Base-by-base conservation (phyloP, 1,140 invertebrate species). In the Magallana ariakensis region DNA sequence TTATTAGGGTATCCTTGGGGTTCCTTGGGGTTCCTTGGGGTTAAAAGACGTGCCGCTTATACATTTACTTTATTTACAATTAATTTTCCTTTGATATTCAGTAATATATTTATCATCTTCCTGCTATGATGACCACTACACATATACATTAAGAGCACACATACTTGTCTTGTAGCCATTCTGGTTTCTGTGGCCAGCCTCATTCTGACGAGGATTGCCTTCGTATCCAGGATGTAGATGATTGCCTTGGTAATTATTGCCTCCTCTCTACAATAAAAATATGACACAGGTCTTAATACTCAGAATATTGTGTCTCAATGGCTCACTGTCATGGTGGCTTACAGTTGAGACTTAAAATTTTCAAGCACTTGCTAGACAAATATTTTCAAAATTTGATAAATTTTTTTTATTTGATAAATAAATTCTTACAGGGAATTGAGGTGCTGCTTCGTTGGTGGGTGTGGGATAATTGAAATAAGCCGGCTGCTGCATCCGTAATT, bases 401-500 rank as follows among this genome's bases (percentile, higher is more conserved):
- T 46, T 46, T 46, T n/a, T 46, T 46, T 46, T 5, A 46, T 46
- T 46, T 46, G 33, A 46, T 46, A 60, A n/a, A 16, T 60, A 60
- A n/a, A 75, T 13, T 75, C 22, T 33, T 75, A 75, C 66, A 5
- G 19, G 66, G 15, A 75, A 75, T 26, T 75, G 66, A 11, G 66
- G 66, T 75, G 66, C 22, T 26, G 19, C 33, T 26, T 75, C 70
- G 82, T 26, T 26, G 83, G 82, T 80, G 58, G 92, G 92, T 56
- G 92, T 90, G 1, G 93, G 93, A 80, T 92, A 93, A 85, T 92
- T 89, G 87, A 93, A 93, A 83, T 88, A 92, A 0, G 88, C 33
- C 10, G 88, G 85, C 84, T 92, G 88, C 81, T 92, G 89, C 90
- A 91, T 91, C 19, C 91, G 87, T 19, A 85, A 84, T 56, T 86